A percentile compares a stretch with the other conserved stretches of the same genome.
These are phyloP conservation scores for Pilophorus perplexus DNA, from an alignment of 2,888 invertebrate genomes.

Conservation along the genomic window DNA sequence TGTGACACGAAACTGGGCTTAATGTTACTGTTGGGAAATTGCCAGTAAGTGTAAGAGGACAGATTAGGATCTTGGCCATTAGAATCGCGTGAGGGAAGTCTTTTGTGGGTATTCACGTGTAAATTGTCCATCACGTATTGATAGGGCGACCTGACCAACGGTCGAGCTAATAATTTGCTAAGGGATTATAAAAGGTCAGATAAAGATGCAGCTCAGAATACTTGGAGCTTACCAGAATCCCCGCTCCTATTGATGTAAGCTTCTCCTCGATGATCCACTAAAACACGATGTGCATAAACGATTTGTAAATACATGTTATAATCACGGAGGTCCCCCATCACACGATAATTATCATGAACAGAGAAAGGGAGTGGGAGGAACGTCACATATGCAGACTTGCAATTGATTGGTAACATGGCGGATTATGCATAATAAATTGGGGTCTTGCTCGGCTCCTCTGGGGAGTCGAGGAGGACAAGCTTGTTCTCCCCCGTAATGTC, in stretches of 20 bases:
- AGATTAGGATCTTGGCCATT: slow-evolving; percentile 10
- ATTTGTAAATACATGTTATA: no score
- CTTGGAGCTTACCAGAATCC: no score
- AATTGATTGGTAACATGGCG: slow-evolving; percentile 34
- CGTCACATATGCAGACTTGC: slow-evolving; percentile 19
- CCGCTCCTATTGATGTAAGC: no score
- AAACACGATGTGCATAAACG: no score
- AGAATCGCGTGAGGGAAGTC: slow-evolving; percentile 11
- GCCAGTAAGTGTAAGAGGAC: slow-evolving; percentile 13
- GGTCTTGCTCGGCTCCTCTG: slow-evolving; percentile 20
- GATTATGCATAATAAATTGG: slow-evolving; percentile 21
- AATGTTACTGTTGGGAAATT: slow-evolving; percentile 13
- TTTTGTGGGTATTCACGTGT: slow-evolving; percentile 7
- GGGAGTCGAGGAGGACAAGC: slow-evolving; percentile 26
- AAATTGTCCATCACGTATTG: slow-evolving; percentile 8
- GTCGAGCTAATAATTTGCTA: no score
- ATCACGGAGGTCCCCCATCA: no score
- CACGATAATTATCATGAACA: no score
- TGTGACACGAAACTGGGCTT: no score
- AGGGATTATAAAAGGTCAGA: no score
- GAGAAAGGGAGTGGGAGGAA: no score
- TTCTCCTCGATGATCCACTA: no score
- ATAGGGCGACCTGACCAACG: slow-evolving; percentile 6
- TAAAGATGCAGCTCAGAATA: no score
- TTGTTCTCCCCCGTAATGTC: slow-evolving; percentile 4